Evolutionary conservation across 2,888 invertebrate species (phyloP).

Genomic region (Andrena bicolor): DNA sequence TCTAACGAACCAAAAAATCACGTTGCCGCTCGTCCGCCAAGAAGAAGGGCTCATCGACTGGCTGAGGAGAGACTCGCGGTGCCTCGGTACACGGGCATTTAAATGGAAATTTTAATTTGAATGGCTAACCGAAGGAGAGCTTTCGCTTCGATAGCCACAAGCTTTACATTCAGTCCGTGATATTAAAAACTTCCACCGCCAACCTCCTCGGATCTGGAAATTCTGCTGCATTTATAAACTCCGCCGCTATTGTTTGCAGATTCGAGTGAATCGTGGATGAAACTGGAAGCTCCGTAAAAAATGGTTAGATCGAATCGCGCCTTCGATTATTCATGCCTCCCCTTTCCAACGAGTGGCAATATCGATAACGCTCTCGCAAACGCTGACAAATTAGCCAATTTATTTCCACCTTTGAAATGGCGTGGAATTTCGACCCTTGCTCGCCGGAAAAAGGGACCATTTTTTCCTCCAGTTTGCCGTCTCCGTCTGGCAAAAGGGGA

Average conservation of each 20-base stretch:
- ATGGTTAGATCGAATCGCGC: background rate
- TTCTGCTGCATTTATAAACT: background rate
- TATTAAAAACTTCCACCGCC: background rate
- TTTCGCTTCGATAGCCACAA: conserved; percentile 18
- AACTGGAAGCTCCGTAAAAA: background rate
- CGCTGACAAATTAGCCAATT: conserved; percentile 63
- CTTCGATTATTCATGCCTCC: background rate
- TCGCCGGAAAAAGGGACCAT: conserved; percentile 8
- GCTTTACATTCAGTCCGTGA: background rate
- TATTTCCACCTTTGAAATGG: conserved; percentile 48
- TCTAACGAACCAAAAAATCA: conserved; percentile 82
- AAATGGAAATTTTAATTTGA: conserved; percentile 52
- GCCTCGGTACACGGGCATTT: conserved; percentile 23
- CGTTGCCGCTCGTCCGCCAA: conserved; percentile 63
- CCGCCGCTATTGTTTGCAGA: background rate
- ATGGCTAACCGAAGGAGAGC: conserved; percentile 42
- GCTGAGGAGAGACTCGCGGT: background rate
- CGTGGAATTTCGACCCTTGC: conserved; percentile 46
- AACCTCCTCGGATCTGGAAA: background rate
- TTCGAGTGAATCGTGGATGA: background rate
- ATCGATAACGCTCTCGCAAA: background rate
- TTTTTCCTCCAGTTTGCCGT: conserved; percentile 12
- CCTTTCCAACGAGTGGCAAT: background rate
- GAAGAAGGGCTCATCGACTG: conserved; percentile 57
- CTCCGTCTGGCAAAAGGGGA: background rate